These are phyloP conservation scores for Cyrtonyx montezumae DNA, from an alignment of 2,113 vertebrate genomes.

Conservation along the genomic window DNA sequence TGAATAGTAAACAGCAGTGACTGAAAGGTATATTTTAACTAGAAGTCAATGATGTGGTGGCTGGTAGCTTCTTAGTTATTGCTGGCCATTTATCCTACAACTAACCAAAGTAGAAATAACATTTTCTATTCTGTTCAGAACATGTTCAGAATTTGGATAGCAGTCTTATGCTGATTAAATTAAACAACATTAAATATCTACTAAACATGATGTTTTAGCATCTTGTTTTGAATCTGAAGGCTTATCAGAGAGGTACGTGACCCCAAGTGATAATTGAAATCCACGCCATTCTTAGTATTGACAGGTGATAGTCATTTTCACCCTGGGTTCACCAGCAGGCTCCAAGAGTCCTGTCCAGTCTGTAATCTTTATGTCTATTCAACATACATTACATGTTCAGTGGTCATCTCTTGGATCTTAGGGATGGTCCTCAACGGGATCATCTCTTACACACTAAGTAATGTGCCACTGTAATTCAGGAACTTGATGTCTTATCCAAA, in stretches of 20 bases:
- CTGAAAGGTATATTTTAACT: not conserved
- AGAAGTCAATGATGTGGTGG: not conserved
- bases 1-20: not conserved
- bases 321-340: not conserved
- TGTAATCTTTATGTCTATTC: too few species aligned
- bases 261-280: not conserved
- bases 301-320: not conserved
- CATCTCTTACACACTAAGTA: too few species aligned
- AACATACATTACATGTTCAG: too few species aligned
- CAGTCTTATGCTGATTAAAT: not conserved
- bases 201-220: not conserved
- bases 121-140: not conserved
- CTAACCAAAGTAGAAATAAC: not conserved
- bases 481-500: too few species aligned
- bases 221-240: not conserved
- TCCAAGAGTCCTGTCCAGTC: not conserved
- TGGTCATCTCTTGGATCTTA: too few species aligned
- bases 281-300: accelerated
- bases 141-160: not conserved
- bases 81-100: not conserved
- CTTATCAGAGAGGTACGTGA: not conserved
- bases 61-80: not conserved
- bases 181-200: not conserved
- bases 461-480: too few species aligned
- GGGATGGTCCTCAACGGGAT: too few species aligned